Percentiles rank a stretch among this genome's conserved stretches.
Conservation (phyloP, 2,113 vertebrate species). For the Syrmaticus mikado region DNA sequence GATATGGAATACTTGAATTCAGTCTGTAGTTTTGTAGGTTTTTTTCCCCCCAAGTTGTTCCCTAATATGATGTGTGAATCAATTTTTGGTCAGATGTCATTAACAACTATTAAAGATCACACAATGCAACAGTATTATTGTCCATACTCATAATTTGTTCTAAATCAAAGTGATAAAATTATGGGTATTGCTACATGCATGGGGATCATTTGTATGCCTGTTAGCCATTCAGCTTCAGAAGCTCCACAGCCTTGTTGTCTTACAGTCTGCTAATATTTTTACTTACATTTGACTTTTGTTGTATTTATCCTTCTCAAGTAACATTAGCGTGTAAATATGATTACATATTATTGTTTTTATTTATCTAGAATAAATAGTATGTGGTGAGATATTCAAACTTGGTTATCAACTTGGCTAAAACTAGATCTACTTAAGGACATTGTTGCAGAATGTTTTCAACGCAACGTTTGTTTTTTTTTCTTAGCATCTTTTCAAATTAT, state of each 20-base stretch:
- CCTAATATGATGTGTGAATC: rapidly evolving
- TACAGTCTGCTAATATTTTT: background rate
- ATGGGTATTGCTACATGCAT: background rate
- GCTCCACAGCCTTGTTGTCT: background rate
- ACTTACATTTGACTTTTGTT: background rate
- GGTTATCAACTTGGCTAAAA: background rate
- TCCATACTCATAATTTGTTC: background rate
- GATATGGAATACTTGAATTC: background rate
- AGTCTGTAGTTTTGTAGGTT: background rate
- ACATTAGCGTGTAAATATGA: background rate
- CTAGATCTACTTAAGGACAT: background rate
- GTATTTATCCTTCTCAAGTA: background rate
- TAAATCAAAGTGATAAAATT: background rate
- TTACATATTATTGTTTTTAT: background rate
- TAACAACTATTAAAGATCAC: background rate
- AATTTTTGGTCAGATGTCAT: background rate
- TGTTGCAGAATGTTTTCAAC: background rate
- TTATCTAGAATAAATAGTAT: background rate
- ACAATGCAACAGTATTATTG: background rate
- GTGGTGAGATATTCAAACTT: background rate
- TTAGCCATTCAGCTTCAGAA: background rate
- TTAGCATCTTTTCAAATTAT: background rate
- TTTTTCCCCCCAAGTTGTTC: background rate
- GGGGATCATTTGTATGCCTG: background rate
- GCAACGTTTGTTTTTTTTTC: background rate